Conservation (phyloP, 2,888 invertebrate species). For the Atethmia centrago region DNA sequence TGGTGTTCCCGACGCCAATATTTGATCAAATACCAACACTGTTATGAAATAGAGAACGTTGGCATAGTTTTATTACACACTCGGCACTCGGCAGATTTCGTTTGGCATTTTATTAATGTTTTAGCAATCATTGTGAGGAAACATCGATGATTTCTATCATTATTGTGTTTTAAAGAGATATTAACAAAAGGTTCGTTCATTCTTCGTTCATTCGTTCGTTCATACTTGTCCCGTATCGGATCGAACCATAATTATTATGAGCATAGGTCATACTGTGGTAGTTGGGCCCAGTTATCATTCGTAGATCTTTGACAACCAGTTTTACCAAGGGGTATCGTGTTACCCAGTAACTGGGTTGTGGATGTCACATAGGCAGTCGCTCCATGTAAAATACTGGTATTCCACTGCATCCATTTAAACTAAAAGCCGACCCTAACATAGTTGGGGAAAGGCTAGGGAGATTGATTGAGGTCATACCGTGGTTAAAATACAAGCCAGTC, state of each 20-base stretch:
- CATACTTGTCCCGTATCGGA: neutral
- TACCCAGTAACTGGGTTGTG: too few relatives aligned
- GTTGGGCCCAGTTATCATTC: too few relatives aligned
- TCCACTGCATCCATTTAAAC: too few relatives aligned
- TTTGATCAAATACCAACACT: slow-evolving; percentile 16
- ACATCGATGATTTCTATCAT: neutral
- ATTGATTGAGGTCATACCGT: too few relatives aligned
- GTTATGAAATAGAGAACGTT: slow-evolving; percentile 54
- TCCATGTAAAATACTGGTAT: too few relatives aligned
- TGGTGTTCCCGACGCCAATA: slow-evolving; percentile 27
- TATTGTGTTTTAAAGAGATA: neutral
- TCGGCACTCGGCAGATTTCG: neutral
- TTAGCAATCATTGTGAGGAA: slow-evolving; percentile 26
- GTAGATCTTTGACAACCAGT: too few relatives aligned
- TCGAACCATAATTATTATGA: neutral
- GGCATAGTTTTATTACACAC: slow-evolving; percentile 7
- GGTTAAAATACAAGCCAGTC: too few relatives aligned
- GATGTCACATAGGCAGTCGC: too few relatives aligned
- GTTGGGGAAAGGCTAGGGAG: too few relatives aligned
- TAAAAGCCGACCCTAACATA: too few relatives aligned
- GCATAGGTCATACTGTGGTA: too few relatives aligned
- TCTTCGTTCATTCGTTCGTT: neutral
- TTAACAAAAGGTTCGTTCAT: neutral
- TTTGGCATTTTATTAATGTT: slow-evolving; percentile 36
- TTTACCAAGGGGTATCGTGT: too few relatives aligned